Evolutionary conservation across 2,888 invertebrate genomes (phyloP).

Genomic region (Lithophane socia): DNA sequence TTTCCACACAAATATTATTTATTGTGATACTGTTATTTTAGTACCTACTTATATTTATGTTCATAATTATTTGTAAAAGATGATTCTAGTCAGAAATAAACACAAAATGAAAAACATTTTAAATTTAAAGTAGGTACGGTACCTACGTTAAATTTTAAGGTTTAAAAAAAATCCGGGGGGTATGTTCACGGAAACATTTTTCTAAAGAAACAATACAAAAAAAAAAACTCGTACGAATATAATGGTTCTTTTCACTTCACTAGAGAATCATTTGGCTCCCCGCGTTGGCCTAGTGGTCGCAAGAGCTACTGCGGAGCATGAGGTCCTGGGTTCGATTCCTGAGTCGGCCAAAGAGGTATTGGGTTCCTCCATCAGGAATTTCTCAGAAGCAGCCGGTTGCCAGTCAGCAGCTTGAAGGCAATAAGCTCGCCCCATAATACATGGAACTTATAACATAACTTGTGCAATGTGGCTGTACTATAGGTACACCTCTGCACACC

Average conservation of each 20-base stretch:
- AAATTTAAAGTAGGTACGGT: neutral
- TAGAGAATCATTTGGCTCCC: neutral
- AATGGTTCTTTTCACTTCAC: too few relatives aligned
- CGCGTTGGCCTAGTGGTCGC: neutral
- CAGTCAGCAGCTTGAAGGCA: neutral
- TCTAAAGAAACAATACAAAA: neutral
- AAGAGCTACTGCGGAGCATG: neutral
- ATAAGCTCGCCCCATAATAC: neutral
- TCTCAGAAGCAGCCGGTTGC: neutral
- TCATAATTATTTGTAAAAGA: conserved; percentile 9
- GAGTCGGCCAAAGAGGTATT: neutral
- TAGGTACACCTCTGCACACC: neutral
- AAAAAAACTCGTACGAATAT: too few relatives aligned
- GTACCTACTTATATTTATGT: neutral
- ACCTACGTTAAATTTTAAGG: too few relatives aligned
- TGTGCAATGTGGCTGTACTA: neutral
- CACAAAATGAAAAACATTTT: neutral
- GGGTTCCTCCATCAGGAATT: neutral
- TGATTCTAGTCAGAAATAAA: conserved; percentile 43
- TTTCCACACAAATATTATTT: conserved; percentile 22
- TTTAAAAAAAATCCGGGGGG: too few relatives aligned
- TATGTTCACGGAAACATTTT: neutral
- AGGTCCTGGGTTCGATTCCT: neutral
- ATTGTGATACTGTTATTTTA: conserved; percentile 45
- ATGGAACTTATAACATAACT: neutral